Conservation (phyloP, 2,888 invertebrate genomes). For the Polymixis flavicincta region DNA sequence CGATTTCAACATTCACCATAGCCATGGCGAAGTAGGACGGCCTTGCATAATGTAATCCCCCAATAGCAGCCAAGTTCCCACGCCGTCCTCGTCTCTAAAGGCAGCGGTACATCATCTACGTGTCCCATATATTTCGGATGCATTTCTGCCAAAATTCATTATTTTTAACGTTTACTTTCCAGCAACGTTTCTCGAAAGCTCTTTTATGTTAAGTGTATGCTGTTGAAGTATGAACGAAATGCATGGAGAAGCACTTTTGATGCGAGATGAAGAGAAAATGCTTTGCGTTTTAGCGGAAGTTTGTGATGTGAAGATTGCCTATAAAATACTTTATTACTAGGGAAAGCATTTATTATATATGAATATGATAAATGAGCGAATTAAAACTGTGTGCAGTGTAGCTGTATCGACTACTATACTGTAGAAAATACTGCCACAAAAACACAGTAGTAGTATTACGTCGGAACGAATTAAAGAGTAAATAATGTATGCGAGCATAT, state of each 20-base stretch:
- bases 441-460: neutral
- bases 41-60: constrained; percentile 56
- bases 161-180: constrained; percentile 60
- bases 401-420: neutral
- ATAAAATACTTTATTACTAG: constrained; percentile 13
- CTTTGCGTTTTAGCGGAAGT: neutral
- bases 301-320: constrained; percentile 25
- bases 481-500: neutral
- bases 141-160: constrained; percentile 66
- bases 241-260: constrained; percentile 52
- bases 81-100: constrained; percentile 44
- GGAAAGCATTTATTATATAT: neutral
- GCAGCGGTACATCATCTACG: constrained; percentile 55
- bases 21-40: constrained; percentile 37
- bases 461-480: neutral
- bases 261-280: constrained; percentile 31
- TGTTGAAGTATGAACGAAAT: constrained; percentile 59
- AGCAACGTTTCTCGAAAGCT: constrained; percentile 43
- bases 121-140: constrained; percentile 65
- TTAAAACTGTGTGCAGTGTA: neutral
- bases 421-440: neutral
- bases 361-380: neutral
- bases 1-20: constrained; percentile 13
- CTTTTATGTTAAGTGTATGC: constrained; percentile 56
- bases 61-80: constrained; percentile 54